These are phyloP conservation scores for Masnerella sp. DNA, from an alignment of 2,888 invertebrate species.

Conservation along the genomic window DNA sequence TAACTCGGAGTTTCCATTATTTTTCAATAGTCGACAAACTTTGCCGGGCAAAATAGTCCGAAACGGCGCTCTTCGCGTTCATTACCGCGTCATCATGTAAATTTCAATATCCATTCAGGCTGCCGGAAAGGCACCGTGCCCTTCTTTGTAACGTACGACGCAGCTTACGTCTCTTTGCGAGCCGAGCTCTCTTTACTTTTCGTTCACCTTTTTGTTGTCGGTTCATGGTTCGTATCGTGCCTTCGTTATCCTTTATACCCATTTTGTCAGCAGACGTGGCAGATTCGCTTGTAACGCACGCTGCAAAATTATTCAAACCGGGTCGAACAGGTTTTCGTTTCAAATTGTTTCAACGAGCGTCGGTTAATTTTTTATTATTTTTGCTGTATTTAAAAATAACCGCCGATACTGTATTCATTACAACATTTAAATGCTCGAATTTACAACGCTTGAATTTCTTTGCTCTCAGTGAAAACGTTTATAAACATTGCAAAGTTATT, in stretches of 20 bases:
- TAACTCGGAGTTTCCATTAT: not conserved
- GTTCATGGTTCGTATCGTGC: slow-evolving; percentile 16
- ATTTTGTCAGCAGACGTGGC: not conserved
- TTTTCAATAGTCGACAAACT: not conserved
- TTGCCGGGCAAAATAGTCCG: not conserved
- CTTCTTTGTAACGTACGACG: slow-evolving; percentile 16
- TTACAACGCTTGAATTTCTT: too few relatives aligned
- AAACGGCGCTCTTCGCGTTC: not conserved
- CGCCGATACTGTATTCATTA: too few relatives aligned
- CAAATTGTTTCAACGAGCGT: not conserved
- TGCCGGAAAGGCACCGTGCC: slow-evolving; percentile 11
- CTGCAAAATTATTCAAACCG: not conserved
- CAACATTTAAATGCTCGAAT: too few relatives aligned
- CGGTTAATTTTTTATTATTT: too few relatives aligned
- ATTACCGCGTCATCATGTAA: slow-evolving; percentile 22
- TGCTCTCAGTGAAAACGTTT: too few relatives aligned
- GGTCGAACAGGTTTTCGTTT: not conserved
- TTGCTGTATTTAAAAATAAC: too few relatives aligned
- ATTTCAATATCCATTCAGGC: slow-evolving; percentile 28
- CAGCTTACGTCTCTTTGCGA: slow-evolving; percentile 17
- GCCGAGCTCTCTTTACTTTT: slow-evolving; percentile 21
- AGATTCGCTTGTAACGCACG: not conserved
- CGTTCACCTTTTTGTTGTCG: slow-evolving; percentile 23
- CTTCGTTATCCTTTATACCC: slow-evolving; percentile 18
- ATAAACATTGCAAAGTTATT: too few relatives aligned